Conservation (phyloP, 1,140 invertebrate species). For the Papilio machaon region DNA sequence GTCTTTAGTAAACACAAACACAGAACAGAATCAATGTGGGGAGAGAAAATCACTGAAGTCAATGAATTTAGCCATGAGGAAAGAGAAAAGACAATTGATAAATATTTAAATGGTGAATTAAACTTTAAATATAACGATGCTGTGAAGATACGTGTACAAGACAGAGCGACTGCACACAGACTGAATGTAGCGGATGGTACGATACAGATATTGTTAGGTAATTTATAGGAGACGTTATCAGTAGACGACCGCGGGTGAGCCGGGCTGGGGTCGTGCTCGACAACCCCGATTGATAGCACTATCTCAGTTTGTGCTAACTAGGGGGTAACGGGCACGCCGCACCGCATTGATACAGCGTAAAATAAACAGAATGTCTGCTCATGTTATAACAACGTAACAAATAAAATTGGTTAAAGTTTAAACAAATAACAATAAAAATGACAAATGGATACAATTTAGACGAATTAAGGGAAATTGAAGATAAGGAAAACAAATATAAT, state of each 20-base stretch:
- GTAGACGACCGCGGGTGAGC: conserved; percentile 50
- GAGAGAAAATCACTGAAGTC: conserved; percentile 74
- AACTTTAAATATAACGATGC: conserved; percentile 12
- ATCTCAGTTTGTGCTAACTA: conserved; percentile 67
- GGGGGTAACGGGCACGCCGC: conserved; percentile 67
- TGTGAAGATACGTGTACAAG: conserved; percentile 43
- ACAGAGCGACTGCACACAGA: conserved; percentile 42
- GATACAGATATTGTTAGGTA: conserved; percentile 50
- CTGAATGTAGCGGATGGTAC: conserved; percentile 50
- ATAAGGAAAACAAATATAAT: too few relatives aligned
- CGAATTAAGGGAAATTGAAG: neutral
- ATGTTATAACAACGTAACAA: neutral
- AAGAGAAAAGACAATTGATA: conserved; percentile 37
- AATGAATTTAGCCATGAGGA: conserved; percentile 76
- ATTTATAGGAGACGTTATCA: conserved; percentile 72
- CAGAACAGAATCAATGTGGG: conserved; percentile 59
- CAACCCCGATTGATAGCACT: conserved; percentile 63
- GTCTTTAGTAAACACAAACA: conserved; percentile 49
- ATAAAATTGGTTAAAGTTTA: neutral
- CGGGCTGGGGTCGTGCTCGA: conserved; percentile 60
- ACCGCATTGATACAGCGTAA: conserved; percentile 12
- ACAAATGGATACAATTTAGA: too few relatives aligned
- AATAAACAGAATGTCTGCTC: conserved; percentile 16
- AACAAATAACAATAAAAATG: neutral
- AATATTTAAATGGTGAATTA: conserved; percentile 43